phyloP scores from a whole-genome alignment of 1,140 invertebrate species.

The Hyles euphorbiae region DNA sequence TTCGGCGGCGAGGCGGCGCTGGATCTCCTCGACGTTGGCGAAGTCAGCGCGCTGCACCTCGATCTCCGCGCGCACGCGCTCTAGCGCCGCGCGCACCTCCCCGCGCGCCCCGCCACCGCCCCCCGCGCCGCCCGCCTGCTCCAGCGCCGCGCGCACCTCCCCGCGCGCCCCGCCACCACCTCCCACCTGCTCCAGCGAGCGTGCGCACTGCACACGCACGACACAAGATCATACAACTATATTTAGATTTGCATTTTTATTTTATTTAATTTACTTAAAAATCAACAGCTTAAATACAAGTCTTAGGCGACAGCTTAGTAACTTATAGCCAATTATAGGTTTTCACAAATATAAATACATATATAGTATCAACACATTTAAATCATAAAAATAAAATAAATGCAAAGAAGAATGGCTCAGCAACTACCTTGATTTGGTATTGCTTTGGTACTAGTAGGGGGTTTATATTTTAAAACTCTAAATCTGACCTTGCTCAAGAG shows the following conservation, averaged over 20 bases:
- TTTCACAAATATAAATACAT: background rate
- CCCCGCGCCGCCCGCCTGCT: slow-evolving; percentile 13
- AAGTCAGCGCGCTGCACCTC: slow-evolving; percentile 39
- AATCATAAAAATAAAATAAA: background rate
- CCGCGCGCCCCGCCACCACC: background rate
- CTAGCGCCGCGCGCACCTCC: slow-evolving; percentile 11
- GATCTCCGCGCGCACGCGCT: slow-evolving; percentile 27
- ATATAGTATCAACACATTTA: background rate
- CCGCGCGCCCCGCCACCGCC: background rate
- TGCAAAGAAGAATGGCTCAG: no score
- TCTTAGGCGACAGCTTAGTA: no score
- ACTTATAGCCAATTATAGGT: background rate
- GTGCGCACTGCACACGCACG: slow-evolving; percentile 21
- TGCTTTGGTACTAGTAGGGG: no score
- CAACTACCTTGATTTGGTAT: no score
- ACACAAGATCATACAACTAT: background rate
- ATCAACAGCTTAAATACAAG: no score
- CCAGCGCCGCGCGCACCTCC: slow-evolving; percentile 11
- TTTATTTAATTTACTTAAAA: no score
- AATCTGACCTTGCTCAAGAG: no score
- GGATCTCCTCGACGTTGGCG: slow-evolving; percentile 48
- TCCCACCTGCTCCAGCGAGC: slow-evolving; percentile 11
- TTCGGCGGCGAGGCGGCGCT: slow-evolving; percentile 39
- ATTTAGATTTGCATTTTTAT: no score
- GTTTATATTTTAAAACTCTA: no score